Percentiles rank a stretch among this genome's conserved stretches.
Conservation (phyloP, 2,888 invertebrate genomes). For the Lathronympha strigana region DNA sequence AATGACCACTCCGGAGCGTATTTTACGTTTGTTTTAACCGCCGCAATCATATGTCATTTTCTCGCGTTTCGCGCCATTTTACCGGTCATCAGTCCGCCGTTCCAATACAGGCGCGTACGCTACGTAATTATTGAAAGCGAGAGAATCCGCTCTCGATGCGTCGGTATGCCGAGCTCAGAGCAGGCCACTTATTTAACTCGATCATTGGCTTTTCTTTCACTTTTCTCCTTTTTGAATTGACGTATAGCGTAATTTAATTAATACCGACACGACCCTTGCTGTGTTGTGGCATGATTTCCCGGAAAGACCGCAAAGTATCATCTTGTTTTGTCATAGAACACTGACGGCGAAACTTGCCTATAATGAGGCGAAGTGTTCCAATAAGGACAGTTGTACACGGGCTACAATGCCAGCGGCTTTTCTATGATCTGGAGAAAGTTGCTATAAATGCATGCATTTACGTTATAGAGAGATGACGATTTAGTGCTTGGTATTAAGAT, state of each 20-base stretch:
- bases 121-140: constrained; percentile 64
- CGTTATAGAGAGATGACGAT: constrained; percentile 18
- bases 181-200: constrained; percentile 46
- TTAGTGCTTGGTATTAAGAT: constrained; percentile 7
- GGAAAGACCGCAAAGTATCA: constrained; percentile 43
- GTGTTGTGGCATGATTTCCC: constrained; percentile 29
- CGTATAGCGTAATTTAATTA: constrained; percentile 19
- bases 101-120: constrained; percentile 56
- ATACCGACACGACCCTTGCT: constrained; percentile 7
- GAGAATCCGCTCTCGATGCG: constrained; percentile 59
- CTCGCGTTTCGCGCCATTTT: constrained; percentile 70
- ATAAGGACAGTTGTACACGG: constrained; percentile 38
- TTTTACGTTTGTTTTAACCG: constrained; percentile 71
- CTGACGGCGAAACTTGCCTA: constrained; percentile 35
- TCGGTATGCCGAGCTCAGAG: constrained; percentile 49
- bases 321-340: constrained; percentile 43
- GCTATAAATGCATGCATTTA: constrained; percentile 29
- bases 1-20: constrained; percentile 58
- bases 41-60: constrained; percentile 75
- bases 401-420: constrained; percentile 33
- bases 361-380: constrained; percentile 41
- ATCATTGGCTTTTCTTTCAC: constrained; percentile 49
- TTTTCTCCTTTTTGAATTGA: constrained; percentile 43
- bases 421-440: constrained; percentile 33
- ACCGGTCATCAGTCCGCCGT: constrained; percentile 60